Evolutionary conservation across 2,113 vertebrate genomes (phyloP).

Genomic region (Sardina pilchardus): DNA sequence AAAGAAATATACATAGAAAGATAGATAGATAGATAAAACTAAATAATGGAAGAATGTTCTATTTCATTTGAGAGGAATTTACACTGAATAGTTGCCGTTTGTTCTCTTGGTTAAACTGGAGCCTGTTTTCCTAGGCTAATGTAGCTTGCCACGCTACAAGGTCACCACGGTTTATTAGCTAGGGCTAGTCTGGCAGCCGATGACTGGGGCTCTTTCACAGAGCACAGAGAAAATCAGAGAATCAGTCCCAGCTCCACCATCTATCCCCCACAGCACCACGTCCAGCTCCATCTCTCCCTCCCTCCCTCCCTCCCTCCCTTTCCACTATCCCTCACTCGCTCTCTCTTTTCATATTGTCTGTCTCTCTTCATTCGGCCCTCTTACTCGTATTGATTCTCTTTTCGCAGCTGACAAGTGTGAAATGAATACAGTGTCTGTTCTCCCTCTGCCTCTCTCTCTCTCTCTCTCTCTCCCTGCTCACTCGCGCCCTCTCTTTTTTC

Average conservation of each 20-base stretch:
- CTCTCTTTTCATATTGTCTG: constrained; percentile 45
- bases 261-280: not conserved
- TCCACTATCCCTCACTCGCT: constrained; percentile 23
- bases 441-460: constrained; percentile 28
- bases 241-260: not conserved
- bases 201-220: not conserved
- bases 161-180: constrained; percentile 10
- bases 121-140: constrained; percentile 3
- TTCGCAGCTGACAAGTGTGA: constrained; percentile 53
- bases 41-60: not conserved
- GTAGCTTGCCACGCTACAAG: not conserved
- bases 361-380: constrained; percentile 47
- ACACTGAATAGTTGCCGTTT: not conserved
- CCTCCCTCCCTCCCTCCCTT: constrained; percentile 26
- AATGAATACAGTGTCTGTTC: constrained; percentile 58
- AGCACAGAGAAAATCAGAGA: not conserved
- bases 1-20: no score
- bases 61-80: not conserved
- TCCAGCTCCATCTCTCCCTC: constrained; percentile 17
- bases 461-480: constrained; percentile 10
- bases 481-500: not conserved
- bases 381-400: constrained; percentile 49
- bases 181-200: not conserved
- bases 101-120: not conserved
- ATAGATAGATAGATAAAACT: no score